Conservation (phyloP, 2,797 vertebrate genomes). For the Hoplostethus mediterraneus region DNA sequence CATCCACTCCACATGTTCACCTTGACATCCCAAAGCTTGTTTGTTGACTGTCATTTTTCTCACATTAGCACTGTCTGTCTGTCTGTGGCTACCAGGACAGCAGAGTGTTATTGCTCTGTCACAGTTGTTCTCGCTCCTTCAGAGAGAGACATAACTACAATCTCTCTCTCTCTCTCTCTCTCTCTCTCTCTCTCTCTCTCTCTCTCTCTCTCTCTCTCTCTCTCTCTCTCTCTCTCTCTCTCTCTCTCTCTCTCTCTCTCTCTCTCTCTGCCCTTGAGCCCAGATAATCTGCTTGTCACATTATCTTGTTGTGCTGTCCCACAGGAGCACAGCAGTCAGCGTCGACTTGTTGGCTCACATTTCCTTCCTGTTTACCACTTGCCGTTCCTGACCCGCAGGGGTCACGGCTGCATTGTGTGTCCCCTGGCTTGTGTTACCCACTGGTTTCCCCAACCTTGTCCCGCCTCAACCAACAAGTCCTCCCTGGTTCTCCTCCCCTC, state of each 20-base stretch:
- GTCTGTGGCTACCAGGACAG: slow-evolving; percentile 17
- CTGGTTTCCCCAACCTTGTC: slow-evolving; percentile 76
- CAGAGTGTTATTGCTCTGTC: slow-evolving; percentile 34
- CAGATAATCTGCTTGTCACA: slow-evolving; percentile 75
- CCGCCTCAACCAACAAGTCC: slow-evolving; percentile 20
- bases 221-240: slow-evolving; percentile 19
- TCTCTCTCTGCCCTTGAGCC: slow-evolving; percentile 58
- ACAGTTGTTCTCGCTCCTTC: slow-evolving; percentile 22
- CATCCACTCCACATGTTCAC: not conserved
- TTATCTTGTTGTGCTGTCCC: slow-evolving; percentile 67
- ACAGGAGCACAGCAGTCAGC: slow-evolving; percentile 68
- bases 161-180: slow-evolving; percentile 8
- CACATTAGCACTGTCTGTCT: slow-evolving; percentile 9
- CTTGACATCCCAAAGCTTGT: slow-evolving; percentile 2
- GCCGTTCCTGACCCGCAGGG: slow-evolving; percentile 66
- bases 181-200: slow-evolving; percentile 14
- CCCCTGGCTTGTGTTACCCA: slow-evolving; percentile 71
- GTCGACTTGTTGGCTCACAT: slow-evolving; percentile 74
- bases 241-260: slow-evolving; percentile 5
- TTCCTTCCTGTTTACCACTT: slow-evolving; percentile 83
- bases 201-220: slow-evolving; percentile 6
- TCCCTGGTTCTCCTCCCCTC: not conserved
- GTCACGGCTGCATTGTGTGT: slow-evolving; percentile 73
- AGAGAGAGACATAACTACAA: not conserved
- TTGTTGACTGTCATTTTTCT: slow-evolving; percentile 13